These are phyloP conservation scores for Bursaphelenchus okinawaensis DNA, from an alignment of 2,888 invertebrate species.

Conservation along the genomic window DNA sequence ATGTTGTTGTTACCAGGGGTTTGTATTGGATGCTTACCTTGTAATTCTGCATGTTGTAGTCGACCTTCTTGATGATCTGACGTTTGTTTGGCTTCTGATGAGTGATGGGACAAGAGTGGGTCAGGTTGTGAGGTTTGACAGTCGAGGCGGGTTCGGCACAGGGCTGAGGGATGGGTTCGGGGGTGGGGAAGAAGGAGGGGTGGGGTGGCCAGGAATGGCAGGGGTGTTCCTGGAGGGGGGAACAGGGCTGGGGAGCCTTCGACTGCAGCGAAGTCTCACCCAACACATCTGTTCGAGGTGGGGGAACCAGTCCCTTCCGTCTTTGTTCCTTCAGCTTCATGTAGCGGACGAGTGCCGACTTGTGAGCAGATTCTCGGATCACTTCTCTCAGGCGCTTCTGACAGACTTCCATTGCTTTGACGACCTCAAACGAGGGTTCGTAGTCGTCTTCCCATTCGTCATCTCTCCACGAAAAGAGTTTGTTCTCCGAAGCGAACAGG, in stretches of 20 bases:
- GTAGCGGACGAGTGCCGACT: slow-evolving; percentile 6
- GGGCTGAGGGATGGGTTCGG: background rate
- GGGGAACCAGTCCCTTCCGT: background rate
- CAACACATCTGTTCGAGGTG: background rate
- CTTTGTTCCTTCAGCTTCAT: slow-evolving; percentile 5
- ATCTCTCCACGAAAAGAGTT: background rate
- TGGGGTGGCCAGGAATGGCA: background rate
- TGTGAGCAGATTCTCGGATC: background rate
- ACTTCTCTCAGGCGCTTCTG: background rate
- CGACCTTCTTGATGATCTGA: too few relatives aligned
- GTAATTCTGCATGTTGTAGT: too few relatives aligned
- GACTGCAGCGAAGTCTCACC: background rate
- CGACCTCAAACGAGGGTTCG: background rate
- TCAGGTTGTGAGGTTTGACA: background rate
- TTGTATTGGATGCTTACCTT: too few relatives aligned
- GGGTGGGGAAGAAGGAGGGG: background rate
- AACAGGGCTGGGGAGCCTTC: background rate
- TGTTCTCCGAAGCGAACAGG: background rate
- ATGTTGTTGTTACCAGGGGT: too few relatives aligned
- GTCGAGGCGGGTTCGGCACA: background rate
- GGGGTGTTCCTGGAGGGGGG: background rate
- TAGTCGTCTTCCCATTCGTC: background rate
- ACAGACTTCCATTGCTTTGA: slow-evolving; percentile 4
- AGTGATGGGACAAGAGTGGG: background rate
- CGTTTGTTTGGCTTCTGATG: too few relatives aligned